A percentile compares a stretch with the other conserved stretches of the same genome.
Evolutionary conservation across 2,113 vertebrate genomes (phyloP).

Genomic region (Vimba vimba): DNA sequence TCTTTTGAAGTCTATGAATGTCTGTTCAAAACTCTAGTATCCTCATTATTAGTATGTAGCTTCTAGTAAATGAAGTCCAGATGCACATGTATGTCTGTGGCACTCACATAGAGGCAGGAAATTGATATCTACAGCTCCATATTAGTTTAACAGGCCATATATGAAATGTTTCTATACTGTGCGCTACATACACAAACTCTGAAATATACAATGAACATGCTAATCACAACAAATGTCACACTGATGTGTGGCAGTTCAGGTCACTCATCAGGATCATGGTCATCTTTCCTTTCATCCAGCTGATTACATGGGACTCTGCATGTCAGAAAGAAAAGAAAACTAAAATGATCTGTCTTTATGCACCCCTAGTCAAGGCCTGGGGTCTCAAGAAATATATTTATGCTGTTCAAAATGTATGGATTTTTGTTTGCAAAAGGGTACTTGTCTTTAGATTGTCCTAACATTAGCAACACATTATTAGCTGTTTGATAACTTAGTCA

Average conservation of each 20-base stretch:
- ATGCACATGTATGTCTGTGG: not conserved
- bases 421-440: too few relatives aligned
- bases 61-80: conserved; percentile 40
- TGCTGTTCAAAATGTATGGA: too few relatives aligned
- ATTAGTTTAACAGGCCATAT: conserved; percentile 36
- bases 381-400: not conserved
- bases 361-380: not conserved
- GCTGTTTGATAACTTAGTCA: too few relatives aligned
- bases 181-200: not conserved
- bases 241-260: conserved; percentile 6
- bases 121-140: conserved; percentile 11
- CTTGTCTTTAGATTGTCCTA: too few relatives aligned
- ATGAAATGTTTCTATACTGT: not conserved
- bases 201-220: not conserved
- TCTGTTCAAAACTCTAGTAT: not conserved
- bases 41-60: not conserved
- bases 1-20: not conserved
- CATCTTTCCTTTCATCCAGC: conserved; percentile 8
- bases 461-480: too few relatives aligned
- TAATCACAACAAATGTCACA: conserved; percentile 38
- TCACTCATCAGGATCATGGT: not conserved
- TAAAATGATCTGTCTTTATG: not conserved
- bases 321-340: not conserved
- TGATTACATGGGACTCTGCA: not conserved
- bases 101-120: conserved; percentile 11